Evolutionary conservation across 1,140 invertebrate species (phyloP), one percentile per base, ranked within the genome.

Genomic region (Drosophila insularis): DNA sequence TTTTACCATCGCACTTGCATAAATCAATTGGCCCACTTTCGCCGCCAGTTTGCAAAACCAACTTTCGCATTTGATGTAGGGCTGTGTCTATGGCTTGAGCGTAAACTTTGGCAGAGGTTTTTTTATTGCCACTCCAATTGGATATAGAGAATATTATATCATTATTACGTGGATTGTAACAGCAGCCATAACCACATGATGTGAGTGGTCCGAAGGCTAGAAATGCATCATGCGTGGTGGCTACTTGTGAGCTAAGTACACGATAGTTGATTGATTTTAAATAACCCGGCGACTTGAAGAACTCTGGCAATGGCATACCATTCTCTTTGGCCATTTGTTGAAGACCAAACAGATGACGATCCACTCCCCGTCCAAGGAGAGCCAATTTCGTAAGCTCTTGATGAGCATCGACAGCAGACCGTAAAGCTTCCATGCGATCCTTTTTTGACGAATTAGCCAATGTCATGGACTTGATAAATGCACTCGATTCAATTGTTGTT

Each of bases 281-380:
- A 80, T 94, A 98, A 10, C 95, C 94, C 19, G 92, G 82, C 90
- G 97, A 96, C 31, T 93, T 93, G 85, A 95, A 98, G 17, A 98
- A 90, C 32, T 95, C 92, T 3, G 96, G 97, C 40, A 97, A 61
- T 6, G 95, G 94, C 35, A 96, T 94, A 17, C 94, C 94, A 91
- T 95, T 95, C 91, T 97, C 95, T 27, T 94, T 81, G 0, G 97
- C 97, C 71, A 95, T 95, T 78, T 97, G 92, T 93, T 97, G 97
- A 10, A 98, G 92, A 14, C 97, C 97, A 56, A 98, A 93, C 3
- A 98, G 92, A 93, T 98, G 96, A 50, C 97, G 93, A 91, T 98
- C 97, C 3, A 98, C 95, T 6, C 96, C 97, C 59, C 94, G 92
- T 13, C 97, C 97, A 79, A 94, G 94, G 13, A 97, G 92, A 53